Conservation (phyloP, 2,113 vertebrate genomes). For the Merops nubicus region DNA sequence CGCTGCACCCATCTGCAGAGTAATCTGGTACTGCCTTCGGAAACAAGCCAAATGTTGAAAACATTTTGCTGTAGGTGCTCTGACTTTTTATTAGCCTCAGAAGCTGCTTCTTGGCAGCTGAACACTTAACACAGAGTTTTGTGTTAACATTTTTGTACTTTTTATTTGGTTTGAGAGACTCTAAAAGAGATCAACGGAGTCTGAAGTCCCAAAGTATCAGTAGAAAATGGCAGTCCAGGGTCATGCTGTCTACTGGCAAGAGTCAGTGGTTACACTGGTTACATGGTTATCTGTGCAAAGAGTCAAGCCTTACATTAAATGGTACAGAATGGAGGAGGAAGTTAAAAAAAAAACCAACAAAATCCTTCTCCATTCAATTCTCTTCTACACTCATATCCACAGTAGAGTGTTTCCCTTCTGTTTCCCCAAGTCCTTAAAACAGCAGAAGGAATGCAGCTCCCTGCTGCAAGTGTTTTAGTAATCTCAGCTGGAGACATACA, state of each 20-base stretch:
- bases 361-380: neutral
- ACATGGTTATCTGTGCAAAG: neutral
- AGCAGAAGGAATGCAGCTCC: constrained; percentile 55
- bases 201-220: neutral
- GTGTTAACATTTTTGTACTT: neutral
- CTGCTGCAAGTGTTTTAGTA: constrained; percentile 33
- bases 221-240: neutral
- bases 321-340: neutral
- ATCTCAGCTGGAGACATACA: constrained; percentile 30
- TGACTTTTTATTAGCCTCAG: neutral
- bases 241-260: neutral
- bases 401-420: neutral
- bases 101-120: neutral
- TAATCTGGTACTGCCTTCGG: neutral
- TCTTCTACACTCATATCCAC: neutral
- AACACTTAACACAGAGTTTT: neutral
- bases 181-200: neutral
- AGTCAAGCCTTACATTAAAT: neutral
- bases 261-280: neutral
- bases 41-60: neutral
- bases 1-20: neutral
- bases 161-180: neutral
- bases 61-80: neutral
- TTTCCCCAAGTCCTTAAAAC: neutral
- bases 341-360: neutral